phyloP scores from a whole-genome alignment of 2,113 vertebrate species.

The Eptesicus fuscus region DNA sequence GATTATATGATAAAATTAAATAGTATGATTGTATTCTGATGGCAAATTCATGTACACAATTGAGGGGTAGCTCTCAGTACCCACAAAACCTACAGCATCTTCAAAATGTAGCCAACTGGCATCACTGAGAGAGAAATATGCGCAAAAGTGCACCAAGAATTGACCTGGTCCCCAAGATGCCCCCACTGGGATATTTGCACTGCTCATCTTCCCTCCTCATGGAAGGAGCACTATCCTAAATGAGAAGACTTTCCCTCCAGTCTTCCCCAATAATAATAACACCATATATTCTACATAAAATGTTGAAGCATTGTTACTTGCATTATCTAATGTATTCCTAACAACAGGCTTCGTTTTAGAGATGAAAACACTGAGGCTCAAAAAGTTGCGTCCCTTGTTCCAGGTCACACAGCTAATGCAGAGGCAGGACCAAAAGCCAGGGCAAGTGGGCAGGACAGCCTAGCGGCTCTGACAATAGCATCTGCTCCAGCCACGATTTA shows the following conservation, averaged over 20 bases:
- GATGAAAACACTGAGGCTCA: background rate
- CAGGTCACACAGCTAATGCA: background rate
- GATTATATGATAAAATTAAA: background rate
- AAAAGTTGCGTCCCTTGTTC: background rate
- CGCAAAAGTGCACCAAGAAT: background rate
- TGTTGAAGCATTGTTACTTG: background rate
- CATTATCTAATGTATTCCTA: background rate
- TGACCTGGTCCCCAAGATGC: fast-evolving
- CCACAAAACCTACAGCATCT: background rate
- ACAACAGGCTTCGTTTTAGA: background rate
- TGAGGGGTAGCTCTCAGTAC: background rate
- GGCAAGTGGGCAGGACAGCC: background rate
- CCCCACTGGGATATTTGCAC: background rate
- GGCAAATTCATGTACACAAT: background rate
- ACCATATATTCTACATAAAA: background rate
- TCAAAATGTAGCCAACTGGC: background rate
- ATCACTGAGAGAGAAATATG: background rate
- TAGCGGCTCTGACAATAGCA: background rate
- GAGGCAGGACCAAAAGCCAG: background rate
- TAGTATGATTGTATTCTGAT: background rate
- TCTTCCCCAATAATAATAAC: background rate
- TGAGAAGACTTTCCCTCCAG: background rate
- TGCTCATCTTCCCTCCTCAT: background rate
- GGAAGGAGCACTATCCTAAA: background rate
- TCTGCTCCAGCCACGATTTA: background rate